These are phyloP conservation scores for Morelia viridis DNA, from an alignment of 2,797 vertebrate species.

Conservation along the genomic window DNA sequence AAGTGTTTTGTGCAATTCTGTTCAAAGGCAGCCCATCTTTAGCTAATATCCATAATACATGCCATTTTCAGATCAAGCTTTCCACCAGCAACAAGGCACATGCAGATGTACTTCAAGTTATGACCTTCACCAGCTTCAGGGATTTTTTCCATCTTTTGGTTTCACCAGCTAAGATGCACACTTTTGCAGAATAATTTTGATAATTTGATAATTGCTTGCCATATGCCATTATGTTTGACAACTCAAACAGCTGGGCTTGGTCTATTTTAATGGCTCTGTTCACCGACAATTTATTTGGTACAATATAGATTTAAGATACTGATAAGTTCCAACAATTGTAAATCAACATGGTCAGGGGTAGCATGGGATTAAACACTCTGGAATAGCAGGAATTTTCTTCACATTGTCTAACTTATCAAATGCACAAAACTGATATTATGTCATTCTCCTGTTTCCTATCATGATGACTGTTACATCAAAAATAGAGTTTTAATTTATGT, in stretches of 20 bases:
- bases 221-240: not conserved
- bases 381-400: not conserved
- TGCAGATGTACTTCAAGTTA: not conserved
- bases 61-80: not conserved
- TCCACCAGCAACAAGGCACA: not conserved
- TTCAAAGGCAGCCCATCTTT: not conserved
- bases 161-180: not conserved
- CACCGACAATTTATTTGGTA: not conserved
- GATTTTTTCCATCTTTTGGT: not conserved
- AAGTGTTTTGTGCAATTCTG: not conserved
- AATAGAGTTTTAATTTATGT: not conserved
- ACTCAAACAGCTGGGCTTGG: not conserved
- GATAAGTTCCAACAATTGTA: not conserved
- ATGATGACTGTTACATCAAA: not conserved
- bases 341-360: not conserved
- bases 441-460: not conserved
- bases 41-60: not conserved
- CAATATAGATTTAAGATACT: not conserved
- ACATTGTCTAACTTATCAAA: not conserved
- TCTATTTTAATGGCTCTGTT: not conserved
- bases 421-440: not conserved
- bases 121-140: not conserved
- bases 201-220: not conserved
- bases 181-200: not conserved
- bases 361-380: not conserved